phyloP scores from a whole-genome alignment of 2,888 invertebrate genomes.

The Lucinisca nassula region DNA sequence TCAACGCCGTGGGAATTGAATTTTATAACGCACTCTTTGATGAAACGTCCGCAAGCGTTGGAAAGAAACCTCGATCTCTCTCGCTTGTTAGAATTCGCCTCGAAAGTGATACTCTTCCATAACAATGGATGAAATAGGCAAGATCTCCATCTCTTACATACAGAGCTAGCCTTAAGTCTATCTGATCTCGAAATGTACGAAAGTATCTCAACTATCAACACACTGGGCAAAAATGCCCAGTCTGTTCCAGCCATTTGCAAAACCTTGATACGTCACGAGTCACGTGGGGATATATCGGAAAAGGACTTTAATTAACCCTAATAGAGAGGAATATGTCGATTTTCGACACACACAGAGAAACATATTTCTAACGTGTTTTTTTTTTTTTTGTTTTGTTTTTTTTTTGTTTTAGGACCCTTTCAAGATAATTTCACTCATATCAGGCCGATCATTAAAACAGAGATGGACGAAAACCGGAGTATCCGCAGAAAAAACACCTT shows the following conservation, averaged over 20 bases:
- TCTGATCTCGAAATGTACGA: constrained; percentile 89
- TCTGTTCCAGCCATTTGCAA: constrained; percentile 78
- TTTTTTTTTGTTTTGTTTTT: too few relatives aligned
- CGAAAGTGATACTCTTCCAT: constrained; percentile 82
- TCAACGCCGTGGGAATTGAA: constrained; percentile 84
- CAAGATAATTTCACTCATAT: background rate
- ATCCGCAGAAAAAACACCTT: too few relatives aligned
- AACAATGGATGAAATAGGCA: constrained; percentile 87
- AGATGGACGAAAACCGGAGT: too few relatives aligned
- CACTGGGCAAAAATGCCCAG: constrained; percentile 85
- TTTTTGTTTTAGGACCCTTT: too few relatives aligned
- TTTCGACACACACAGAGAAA: too few relatives aligned
- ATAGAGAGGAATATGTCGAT: too few relatives aligned
- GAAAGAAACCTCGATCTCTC: constrained; percentile 84
- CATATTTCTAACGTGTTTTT: too few relatives aligned
- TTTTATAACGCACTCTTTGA: constrained; percentile 84
- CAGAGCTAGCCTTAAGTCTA: constrained; percentile 89
- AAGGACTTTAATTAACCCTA: background rate
- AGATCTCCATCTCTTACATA: constrained; percentile 90
- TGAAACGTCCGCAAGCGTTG: constrained; percentile 85
- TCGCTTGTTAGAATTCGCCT: constrained; percentile 73
- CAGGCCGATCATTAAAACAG: too few relatives aligned
- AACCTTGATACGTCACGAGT: constrained; percentile 53
- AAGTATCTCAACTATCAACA: constrained; percentile 88
- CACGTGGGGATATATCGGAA: constrained; percentile 44